A percentile compares a stretch with the other conserved stretches of the same genome.
Conservation (phyloP, 1,140 invertebrate species). For the Bombus impatiens region DNA sequence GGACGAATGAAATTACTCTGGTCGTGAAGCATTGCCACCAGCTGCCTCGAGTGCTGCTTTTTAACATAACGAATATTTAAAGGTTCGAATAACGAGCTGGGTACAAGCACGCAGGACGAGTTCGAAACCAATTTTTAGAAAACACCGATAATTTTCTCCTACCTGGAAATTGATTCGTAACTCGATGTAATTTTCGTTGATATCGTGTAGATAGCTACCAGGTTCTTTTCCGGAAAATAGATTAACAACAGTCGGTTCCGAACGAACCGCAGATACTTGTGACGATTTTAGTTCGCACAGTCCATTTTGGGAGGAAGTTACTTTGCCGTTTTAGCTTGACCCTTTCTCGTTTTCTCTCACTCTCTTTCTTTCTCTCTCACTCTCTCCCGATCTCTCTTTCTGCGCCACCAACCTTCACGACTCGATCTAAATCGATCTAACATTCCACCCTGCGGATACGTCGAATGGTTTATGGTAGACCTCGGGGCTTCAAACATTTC, state of each 20-base stretch:
- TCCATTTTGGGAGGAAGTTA: constrained; percentile 10
- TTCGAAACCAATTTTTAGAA: neutral
- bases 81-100: neutral
- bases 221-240: neutral
- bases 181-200: neutral
- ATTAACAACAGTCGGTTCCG: neutral
- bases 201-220: neutral
- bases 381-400: fast-evolving
- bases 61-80: constrained; percentile 27
- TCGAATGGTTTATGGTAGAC: neutral
- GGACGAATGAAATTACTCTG: neutral
- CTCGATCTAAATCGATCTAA: constrained; percentile 8
- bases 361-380: too few relatives aligned
- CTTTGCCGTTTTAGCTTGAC: neutral
- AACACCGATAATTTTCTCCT: neutral
- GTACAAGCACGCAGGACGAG: too few relatives aligned
- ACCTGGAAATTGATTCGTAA: neutral
- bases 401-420: neutral
- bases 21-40: neutral
- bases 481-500: neutral
- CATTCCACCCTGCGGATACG: neutral
- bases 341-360: neutral
- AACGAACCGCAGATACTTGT: neutral
- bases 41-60: neutral
- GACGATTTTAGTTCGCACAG: neutral